Evolutionary conservation across 2,888 invertebrate genomes (phyloP).

Genomic region (Hypsopygia costalis): DNA sequence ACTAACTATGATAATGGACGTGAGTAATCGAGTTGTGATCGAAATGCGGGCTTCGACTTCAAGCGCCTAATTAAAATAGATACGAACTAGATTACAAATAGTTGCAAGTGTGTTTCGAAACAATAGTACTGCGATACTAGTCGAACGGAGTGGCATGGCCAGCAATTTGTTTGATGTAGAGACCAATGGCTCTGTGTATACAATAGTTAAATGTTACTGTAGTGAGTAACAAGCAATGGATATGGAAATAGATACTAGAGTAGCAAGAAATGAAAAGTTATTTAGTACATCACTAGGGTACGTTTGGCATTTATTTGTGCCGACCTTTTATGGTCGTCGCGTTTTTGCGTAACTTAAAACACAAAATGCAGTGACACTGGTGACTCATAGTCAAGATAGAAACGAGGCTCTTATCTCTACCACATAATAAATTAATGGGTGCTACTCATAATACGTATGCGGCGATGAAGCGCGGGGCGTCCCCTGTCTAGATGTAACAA

Average conservation of each 20-base stretch:
- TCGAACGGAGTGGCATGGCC: slow-evolving; percentile 25
- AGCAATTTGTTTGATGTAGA: slow-evolving; percentile 34
- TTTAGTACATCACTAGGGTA: slow-evolving; percentile 20
- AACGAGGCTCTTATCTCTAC: no score
- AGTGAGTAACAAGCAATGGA: slow-evolving; percentile 32
- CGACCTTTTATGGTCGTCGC: slow-evolving; percentile 48
- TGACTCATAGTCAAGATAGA: no score
- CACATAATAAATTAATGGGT: no score
- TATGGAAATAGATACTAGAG: slow-evolving; percentile 17
- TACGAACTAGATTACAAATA: slow-evolving; percentile 60
- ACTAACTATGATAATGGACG: slow-evolving; percentile 38
- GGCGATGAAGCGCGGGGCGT: no score
- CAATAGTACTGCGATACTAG: slow-evolving; percentile 29
- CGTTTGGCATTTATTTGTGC: slow-evolving; percentile 45
- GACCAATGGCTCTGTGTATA: slow-evolving; percentile 37
- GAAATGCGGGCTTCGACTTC: slow-evolving; percentile 41
- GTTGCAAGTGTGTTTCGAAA: slow-evolving; percentile 57
- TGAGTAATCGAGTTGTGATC: slow-evolving; percentile 44
- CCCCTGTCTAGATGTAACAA: no score
- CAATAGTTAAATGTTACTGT: slow-evolving; percentile 17
- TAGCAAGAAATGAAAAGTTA: slow-evolving; percentile 11
- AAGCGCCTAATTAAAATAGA: slow-evolving; percentile 58
- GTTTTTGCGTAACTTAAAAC: slow-evolving; percentile 45
- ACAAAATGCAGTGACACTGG: slow-evolving; percentile 16
- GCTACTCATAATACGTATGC: no score